These are phyloP conservation scores for Luperina testacea DNA, from an alignment of 2,888 invertebrate genomes.

Conservation along the genomic window DNA sequence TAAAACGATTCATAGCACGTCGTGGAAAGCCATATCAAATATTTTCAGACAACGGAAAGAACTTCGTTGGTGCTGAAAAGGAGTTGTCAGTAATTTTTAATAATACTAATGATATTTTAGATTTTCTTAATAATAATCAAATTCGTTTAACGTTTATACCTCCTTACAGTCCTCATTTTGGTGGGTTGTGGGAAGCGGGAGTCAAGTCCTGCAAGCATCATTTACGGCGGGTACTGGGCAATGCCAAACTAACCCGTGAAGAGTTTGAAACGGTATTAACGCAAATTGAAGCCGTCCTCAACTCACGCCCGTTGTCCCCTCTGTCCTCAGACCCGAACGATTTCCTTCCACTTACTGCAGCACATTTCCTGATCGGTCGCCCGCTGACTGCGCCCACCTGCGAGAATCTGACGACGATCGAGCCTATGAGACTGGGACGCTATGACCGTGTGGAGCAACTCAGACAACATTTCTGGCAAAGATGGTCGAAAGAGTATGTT, in stretches of 20 bases:
- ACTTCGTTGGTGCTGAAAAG: constrained; percentile 24
- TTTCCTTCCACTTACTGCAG: background rate
- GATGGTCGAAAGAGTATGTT: background rate
- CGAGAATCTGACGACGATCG: background rate
- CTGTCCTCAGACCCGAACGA: constrained; percentile 17
- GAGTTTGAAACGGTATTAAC: constrained; percentile 33
- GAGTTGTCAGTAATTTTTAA: constrained; percentile 8
- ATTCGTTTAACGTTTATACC: constrained; percentile 26
- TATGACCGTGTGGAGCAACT: constrained; percentile 20
- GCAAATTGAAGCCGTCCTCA: constrained; percentile 28
- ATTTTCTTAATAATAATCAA: constrained; percentile 10
- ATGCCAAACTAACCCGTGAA: constrained; percentile 13
- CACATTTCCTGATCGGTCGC: constrained; percentile 9
- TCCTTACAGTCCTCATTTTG: constrained; percentile 35
- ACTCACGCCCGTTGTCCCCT: constrained; percentile 27
- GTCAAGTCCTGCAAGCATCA: constrained; percentile 2
- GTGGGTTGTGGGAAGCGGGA: background rate
- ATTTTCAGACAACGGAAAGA: constrained; percentile 31
- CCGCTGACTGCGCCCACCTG: constrained; percentile 22
- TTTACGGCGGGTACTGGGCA: constrained; percentile 22
- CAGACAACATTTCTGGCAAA: constrained; percentile 14
- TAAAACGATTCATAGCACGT: constrained; percentile 33
- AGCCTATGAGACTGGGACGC: constrained; percentile 2
- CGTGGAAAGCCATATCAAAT: constrained; percentile 29
- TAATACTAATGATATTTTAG: background rate